Evolutionary conservation across 2,888 invertebrate species (phyloP).

Genomic region (Polydrusus cervinus): DNA sequence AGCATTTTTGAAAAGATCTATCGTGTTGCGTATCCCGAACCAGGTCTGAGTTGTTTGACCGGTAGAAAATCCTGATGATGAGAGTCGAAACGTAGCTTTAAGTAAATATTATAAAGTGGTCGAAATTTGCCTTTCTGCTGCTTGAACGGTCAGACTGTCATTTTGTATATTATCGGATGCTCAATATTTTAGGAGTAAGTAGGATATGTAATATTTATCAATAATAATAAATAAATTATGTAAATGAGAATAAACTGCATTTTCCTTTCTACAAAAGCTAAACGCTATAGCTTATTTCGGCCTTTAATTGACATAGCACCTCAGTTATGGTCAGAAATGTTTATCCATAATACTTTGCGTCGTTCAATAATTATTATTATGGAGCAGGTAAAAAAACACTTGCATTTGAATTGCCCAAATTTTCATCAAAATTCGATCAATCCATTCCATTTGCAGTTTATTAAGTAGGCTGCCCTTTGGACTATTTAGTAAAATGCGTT

Average conservation of each 20-base stretch:
- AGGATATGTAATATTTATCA: constrained; percentile 72
- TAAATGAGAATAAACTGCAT: constrained; percentile 62
- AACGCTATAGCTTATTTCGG: no score
- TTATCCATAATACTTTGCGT: no score
- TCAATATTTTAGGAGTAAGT: constrained; percentile 70
- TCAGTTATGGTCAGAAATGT: no score
- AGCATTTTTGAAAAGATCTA: constrained; percentile 44
- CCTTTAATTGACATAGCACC: no score
- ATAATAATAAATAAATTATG: constrained; percentile 70
- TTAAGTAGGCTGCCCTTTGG: no score
- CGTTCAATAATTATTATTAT: no score
- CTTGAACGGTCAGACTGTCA: constrained; percentile 72
- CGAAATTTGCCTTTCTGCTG: constrained; percentile 67
- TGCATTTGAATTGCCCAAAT: no score
- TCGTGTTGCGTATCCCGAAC: constrained; percentile 70
- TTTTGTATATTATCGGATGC: constrained; percentile 72
- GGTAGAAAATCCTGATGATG: constrained; percentile 65
- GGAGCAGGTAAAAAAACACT: no score
- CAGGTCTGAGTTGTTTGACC: constrained; percentile 71
- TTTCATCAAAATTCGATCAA: no score
- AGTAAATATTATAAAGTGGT: constrained; percentile 37
- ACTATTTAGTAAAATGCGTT: no score
- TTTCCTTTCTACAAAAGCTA: neutral
- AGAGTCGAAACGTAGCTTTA: constrained; percentile 40
- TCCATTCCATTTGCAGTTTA: no score